Evolutionary conservation across 2,113 vertebrate genomes (phyloP), one percentile per base, ranked within the genome.

Genomic region (Tonatia bakeri): DNA sequence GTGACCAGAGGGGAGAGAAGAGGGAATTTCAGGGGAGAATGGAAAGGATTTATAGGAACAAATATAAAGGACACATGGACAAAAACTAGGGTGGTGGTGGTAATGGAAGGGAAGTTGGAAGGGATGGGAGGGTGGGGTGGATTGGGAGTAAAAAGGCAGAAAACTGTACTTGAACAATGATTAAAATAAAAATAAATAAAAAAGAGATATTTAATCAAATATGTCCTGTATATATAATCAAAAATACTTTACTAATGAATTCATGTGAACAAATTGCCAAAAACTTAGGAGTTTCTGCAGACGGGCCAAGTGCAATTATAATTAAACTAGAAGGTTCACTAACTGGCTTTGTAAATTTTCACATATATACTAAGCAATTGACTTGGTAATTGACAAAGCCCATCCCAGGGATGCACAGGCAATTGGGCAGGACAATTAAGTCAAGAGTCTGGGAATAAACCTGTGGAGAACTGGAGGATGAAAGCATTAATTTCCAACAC

Each of bases 151-250:
- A n/a, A n/a, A n/a, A n/a, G n/a, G n/a, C n/a, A n/a, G n/a, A n/a
- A n/a, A n/a, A n/a, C n/a, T n/a, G n/a, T n/a, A n/a, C n/a, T n/a
- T n/a, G n/a, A n/a, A n/a, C n/a, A n/a, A n/a, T n/a, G n/a, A n/a
- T n/a, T n/a, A n/a, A n/a, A n/a, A n/a, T n/a, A n/a, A n/a, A n/a
- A n/a, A n/a, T n/a, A n/a, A n/a, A n/a, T n/a, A n/a, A n/a, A n/a
- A n/a, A 85, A 97, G 73, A 93, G 61, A 33, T 69, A 77, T 40
- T 89, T 69, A 77, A n/a, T 96, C 82, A 82, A 82, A 82, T 52
- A 47, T 67, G 50, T 17, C 26, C 56, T 88, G 77, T 89, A 6
- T 67, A 59, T 92, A 28, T 67, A 76, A 91, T 82, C 13, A 73
- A 73, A 94, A 95, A 54, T 70, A 91, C 24, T 67, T 94, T 87